Evolutionary conservation across 2,113 vertebrate genomes (phyloP).

Genomic region (Hoplias malabaricus): DNA sequence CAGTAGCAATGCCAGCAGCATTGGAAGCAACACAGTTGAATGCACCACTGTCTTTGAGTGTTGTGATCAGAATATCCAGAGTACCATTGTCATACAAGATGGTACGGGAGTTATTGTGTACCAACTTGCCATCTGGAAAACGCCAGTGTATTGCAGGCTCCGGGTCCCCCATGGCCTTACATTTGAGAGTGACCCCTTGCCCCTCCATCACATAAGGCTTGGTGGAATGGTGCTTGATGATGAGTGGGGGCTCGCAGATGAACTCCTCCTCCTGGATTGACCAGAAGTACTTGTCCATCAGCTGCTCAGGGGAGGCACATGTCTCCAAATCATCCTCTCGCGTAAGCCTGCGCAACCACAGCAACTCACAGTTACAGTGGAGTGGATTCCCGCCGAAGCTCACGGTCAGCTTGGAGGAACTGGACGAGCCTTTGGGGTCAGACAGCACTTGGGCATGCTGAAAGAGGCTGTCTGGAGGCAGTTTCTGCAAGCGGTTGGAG

Average conservation of each 20-base stretch:
- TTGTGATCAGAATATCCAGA: constrained; percentile 89
- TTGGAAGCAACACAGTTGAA: constrained; percentile 95
- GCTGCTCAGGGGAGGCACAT: constrained; percentile 86
- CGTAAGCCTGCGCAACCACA: constrained; percentile 86
- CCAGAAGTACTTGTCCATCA: constrained; percentile 92
- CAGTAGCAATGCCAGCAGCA: constrained; percentile 85
- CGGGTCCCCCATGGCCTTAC: constrained; percentile 85
- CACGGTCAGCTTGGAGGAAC: constrained; percentile 77
- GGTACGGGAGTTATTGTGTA: constrained; percentile 86
- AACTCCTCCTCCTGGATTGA: constrained; percentile 93
- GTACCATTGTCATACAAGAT: constrained; percentile 85
- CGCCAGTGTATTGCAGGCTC: constrained; percentile 90
- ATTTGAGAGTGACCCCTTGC: constrained; percentile 84
- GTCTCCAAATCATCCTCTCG: constrained; percentile 89
- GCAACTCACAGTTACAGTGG: constrained; percentile 92
- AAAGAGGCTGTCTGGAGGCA: constrained; percentile 87
- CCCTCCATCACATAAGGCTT: constrained; percentile 86
- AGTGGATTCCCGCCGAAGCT: constrained; percentile 91
- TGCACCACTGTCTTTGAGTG: constrained; percentile 84
- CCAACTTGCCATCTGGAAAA: constrained; percentile 85
- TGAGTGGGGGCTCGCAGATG: constrained; percentile 84
- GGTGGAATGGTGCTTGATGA: constrained; percentile 79
- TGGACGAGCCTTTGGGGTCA: constrained; percentile 70
- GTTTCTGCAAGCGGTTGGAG: constrained; percentile 88
- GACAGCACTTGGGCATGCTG: constrained; percentile 77